A percentile compares a stretch with the other conserved stretches of the same genome.
Conservation (phyloP, 2,888 invertebrate species). For the Tinea trinotella region DNA sequence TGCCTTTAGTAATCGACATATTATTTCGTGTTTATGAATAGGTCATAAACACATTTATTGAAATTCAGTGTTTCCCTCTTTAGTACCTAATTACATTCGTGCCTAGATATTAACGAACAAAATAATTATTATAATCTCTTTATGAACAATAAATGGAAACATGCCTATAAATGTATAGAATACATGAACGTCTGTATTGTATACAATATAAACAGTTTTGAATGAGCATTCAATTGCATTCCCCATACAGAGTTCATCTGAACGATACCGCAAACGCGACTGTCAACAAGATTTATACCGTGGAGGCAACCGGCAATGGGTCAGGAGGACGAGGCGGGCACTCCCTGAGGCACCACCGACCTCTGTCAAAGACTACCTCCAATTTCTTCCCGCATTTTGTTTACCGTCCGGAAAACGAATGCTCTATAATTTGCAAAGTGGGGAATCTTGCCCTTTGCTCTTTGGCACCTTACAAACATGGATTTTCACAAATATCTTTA, state of each 20-base stretch:
- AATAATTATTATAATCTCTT: too few species aligned
- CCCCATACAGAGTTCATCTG: not conserved
- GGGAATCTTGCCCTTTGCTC: constrained; percentile 7
- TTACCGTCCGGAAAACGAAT: constrained; percentile 16
- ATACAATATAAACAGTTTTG: too few species aligned
- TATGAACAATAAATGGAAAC: too few species aligned
- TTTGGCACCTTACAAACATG: constrained; percentile 18
- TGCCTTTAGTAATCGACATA: too few species aligned
- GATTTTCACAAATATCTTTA: constrained; percentile 16
- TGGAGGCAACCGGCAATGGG: constrained; percentile 15
- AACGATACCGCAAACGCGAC: constrained; percentile 14
- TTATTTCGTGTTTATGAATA: too few species aligned
- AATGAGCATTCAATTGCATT: not conserved
- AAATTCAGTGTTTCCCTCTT: too few species aligned
- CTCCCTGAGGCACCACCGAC: constrained; percentile 3
- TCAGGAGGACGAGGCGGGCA: constrained; percentile 18
- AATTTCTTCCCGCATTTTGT: constrained; percentile 8
- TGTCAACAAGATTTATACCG: constrained; percentile 20
- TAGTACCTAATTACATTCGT: too few species aligned
- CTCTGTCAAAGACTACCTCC: constrained; percentile 13
- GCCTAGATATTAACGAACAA: too few species aligned
- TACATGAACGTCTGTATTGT: too few species aligned
- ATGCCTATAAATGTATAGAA: too few species aligned
- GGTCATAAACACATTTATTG: too few species aligned
- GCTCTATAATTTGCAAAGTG: constrained; percentile 19